Conservation (phyloP, 2,113 vertebrate species). For the Sprattus sprattus region DNA sequence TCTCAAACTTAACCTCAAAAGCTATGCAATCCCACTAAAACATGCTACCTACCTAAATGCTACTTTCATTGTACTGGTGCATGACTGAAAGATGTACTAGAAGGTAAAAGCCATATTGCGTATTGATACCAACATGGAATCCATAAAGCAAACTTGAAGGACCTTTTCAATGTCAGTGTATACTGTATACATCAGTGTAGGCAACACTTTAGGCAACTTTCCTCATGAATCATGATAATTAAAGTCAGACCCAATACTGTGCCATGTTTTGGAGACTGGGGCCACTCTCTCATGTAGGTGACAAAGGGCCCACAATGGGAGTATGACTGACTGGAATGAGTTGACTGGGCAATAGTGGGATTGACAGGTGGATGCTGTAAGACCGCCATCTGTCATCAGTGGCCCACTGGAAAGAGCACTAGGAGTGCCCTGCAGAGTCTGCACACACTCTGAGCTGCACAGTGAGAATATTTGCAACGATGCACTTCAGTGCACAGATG, state of each 20-base stretch:
- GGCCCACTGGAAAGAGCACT: constrained; percentile 30
- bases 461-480: background rate
- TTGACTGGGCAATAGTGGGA: constrained; percentile 28
- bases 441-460: background rate
- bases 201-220: background rate
- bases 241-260: too few species aligned
- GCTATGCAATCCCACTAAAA: too few species aligned
- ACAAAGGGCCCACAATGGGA: too few species aligned
- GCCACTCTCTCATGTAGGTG: background rate
- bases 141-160: background rate
- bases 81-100: too few species aligned
- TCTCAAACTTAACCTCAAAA: too few species aligned
- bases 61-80: too few species aligned
- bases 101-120: too few species aligned
- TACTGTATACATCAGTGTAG: background rate
- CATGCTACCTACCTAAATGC: too few species aligned
- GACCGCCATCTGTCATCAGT: constrained; percentile 65
- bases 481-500: constrained; percentile 54
- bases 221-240: background rate
- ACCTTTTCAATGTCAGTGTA: background rate
- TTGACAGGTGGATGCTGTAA: constrained; percentile 54
- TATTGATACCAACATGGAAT: background rate
- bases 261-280: background rate
- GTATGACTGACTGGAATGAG: background rate
- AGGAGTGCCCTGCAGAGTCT: constrained; percentile 28